Evolutionary conservation across 1,140 invertebrate species (phyloP).

Genomic region (Plutomurus gul): DNA sequence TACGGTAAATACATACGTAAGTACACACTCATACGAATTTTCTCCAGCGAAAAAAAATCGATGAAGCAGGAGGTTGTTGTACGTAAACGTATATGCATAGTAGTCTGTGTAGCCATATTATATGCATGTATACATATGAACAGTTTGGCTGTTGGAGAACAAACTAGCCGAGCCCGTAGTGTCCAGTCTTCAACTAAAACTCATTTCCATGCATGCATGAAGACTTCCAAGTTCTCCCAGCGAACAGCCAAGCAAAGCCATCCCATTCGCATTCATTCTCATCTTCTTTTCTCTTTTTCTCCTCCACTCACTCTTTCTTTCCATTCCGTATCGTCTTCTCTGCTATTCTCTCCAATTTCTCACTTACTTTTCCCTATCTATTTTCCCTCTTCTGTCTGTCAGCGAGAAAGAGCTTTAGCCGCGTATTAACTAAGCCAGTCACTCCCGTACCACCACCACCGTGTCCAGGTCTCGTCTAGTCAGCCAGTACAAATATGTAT

Average conservation of each 20-base stretch:
- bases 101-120: no score
- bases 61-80: slow-evolving; percentile 38
- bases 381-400: background rate
- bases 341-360: slow-evolving; percentile 15
- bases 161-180: background rate
- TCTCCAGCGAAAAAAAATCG: slow-evolving; percentile 38
- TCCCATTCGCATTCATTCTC: slow-evolving; percentile 4
- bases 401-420: background rate
- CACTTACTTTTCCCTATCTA: slow-evolving; percentile 8
- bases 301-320: slow-evolving; percentile 9
- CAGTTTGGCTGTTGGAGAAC: background rate
- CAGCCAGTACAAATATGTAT: slow-evolving; percentile 16
- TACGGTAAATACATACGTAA: background rate
- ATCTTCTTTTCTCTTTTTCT: slow-evolving; percentile 26
- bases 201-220: slow-evolving; percentile 36
- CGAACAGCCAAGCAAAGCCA: background rate
- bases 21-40: background rate
- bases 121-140: background rate
- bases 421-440: background rate
- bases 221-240: slow-evolving; percentile 13
- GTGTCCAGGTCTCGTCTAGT: background rate
- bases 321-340: background rate
- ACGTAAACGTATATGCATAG: slow-evolving; percentile 11
- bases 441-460: background rate
- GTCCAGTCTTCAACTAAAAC: slow-evolving; percentile 33